A percentile compares a stretch with the other conserved stretches of the same genome.
These are phyloP conservation scores for Polymixis lichenea DNA, from an alignment of 2,888 invertebrate genomes.

Conservation along the genomic window DNA sequence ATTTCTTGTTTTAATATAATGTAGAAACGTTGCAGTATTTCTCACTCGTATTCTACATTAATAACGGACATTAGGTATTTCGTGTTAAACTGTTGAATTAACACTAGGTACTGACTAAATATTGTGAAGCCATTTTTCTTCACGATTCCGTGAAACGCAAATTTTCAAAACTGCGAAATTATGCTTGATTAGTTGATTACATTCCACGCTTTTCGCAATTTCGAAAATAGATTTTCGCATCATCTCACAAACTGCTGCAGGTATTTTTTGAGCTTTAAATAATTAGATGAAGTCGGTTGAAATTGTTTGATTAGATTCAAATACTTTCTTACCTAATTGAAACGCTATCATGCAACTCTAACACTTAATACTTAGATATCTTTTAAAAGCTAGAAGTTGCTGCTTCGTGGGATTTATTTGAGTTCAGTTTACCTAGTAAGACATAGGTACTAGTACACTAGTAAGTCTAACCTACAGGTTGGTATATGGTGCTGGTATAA, in stretches of 20 bases:
- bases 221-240: neutral
- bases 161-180: constrained; percentile 1
- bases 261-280: neutral
- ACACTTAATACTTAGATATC: neutral
- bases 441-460: too few species aligned
- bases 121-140: neutral
- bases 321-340: neutral
- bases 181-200: neutral
- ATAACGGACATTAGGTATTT: neutral
- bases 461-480: neutral
- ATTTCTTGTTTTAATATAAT: constrained; percentile 14
- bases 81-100: constrained; percentile 10
- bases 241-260: neutral
- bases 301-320: neutral
- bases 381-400: too few species aligned
- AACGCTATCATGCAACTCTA: neutral
- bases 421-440: neutral
- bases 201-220: constrained; percentile 2
- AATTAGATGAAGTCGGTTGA: neutral
- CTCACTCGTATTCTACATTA: constrained; percentile 2
- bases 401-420: neutral
- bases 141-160: neutral
- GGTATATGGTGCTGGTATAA: neutral
- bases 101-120: neutral
- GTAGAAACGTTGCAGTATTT: constrained; percentile 4